phyloP scores from a whole-genome alignment of 2,888 invertebrate genomes.

The Calameuta pallipes region DNA sequence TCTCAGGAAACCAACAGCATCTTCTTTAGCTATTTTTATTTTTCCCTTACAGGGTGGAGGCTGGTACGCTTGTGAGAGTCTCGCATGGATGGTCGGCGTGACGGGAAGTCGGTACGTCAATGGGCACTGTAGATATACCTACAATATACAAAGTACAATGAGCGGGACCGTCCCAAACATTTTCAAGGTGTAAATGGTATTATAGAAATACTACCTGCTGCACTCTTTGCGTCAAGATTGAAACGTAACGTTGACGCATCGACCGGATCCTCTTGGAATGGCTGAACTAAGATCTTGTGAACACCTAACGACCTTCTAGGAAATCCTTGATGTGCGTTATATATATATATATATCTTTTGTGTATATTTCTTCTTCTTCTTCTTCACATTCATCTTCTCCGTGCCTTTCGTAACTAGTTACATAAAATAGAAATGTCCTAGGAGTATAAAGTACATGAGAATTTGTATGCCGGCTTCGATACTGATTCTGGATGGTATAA shows the following conservation, averaged over 20 bases:
- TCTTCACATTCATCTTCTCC: neutral
- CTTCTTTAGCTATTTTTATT: neutral
- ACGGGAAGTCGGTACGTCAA: constrained; percentile 54
- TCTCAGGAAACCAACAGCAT: neutral
- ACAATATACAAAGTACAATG: neutral
- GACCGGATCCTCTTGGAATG: constrained; percentile 6
- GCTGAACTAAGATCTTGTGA: neutral
- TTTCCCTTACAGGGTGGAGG: neutral
- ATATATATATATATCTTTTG: neutral
- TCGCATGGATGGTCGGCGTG: constrained; percentile 40
- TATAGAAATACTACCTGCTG: constrained; percentile 41
- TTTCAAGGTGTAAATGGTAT: constrained; percentile 39
- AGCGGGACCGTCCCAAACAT: neutral
- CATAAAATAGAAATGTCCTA: neutral
- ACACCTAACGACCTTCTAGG: neutral
- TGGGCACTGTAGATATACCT: constrained; percentile 31
- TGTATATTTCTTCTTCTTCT: neutral
- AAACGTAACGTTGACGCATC: constrained; percentile 50
- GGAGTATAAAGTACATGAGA: neutral
- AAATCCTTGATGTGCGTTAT: neutral
- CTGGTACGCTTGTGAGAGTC: neutral
- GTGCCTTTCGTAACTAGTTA: neutral
- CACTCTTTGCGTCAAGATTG: constrained; percentile 33
- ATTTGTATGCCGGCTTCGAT: neutral
- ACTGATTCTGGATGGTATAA: neutral